Evolutionary conservation across 2,888 invertebrate genomes (phyloP).

Genomic region (Stenchaetothrips biformis): DNA sequence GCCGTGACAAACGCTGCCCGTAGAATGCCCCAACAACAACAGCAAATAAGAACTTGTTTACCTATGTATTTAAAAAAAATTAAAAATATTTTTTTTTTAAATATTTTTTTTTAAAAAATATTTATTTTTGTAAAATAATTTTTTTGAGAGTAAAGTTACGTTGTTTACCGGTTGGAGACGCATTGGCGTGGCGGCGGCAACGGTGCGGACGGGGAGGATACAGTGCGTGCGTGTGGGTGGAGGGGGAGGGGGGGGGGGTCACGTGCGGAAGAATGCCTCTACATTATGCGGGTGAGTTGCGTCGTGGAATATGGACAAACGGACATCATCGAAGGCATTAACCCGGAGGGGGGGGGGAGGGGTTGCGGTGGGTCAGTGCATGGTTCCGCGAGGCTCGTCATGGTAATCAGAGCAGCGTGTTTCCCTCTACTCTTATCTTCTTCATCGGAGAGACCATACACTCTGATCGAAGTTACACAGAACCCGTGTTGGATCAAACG

Average conservation of each 20-base stretch:
- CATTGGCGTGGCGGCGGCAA: neutral
- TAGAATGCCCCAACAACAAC: too few relatives aligned
- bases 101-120: too few relatives aligned
- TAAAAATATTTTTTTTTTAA: neutral
- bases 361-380: neutral
- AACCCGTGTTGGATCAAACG: too few relatives aligned
- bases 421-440: too few relatives aligned
- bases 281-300: neutral
- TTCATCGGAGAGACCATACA: too few relatives aligned
- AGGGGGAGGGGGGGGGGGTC: neutral
- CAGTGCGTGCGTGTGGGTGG: neutral
- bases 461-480: too few relatives aligned
- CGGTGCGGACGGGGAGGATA: neutral
- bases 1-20: too few relatives aligned
- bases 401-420: too few relatives aligned
- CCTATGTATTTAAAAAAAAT: neutral
- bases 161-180: neutral
- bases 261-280: neutral
- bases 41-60: too few relatives aligned
- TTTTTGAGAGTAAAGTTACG: neutral
- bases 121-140: too few relatives aligned
- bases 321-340: neutral
- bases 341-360: neutral
- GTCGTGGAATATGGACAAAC: neutral
- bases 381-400: too few relatives aligned